Evolutionary conservation across 2,888 invertebrate species (phyloP).

Genomic region (Ennomos erosarius): DNA sequence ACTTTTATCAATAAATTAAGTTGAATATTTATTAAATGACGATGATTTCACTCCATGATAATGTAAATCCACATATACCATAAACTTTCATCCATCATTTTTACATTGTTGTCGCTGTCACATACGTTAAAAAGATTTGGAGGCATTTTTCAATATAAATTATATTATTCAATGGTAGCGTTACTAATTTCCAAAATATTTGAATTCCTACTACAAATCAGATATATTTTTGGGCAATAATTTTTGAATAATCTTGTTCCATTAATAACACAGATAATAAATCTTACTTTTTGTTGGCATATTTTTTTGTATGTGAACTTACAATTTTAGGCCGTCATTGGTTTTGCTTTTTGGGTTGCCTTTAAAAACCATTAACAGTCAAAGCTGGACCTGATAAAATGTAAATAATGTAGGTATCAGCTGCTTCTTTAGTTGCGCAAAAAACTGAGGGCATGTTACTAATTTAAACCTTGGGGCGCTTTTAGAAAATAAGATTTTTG

Average conservation of each 20-base stretch:
- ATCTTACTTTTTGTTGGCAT: slow-evolving; percentile 46
- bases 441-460: too few species aligned
- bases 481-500: too few species aligned
- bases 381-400: slow-evolving; percentile 10
- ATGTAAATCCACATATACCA: neutral
- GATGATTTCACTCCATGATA: slow-evolving; percentile 19
- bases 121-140: slow-evolving; percentile 19
- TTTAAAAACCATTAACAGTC: slow-evolving; percentile 10
- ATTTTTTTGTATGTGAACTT: slow-evolving; percentile 41
- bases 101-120: slow-evolving; percentile 27
- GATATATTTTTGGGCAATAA: slow-evolving; percentile 26
- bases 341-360: slow-evolving; percentile 12
- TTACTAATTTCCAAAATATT: slow-evolving; percentile 30
- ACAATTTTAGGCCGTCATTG: slow-evolving; percentile 38
- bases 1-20: slow-evolving; percentile 14
- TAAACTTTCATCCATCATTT: slow-evolving; percentile 31
- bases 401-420: neutral
- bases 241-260: slow-evolving; percentile 38
- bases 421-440: too few species aligned
- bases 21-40: slow-evolving; percentile 18
- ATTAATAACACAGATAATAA: slow-evolving; percentile 52
- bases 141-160: too few species aligned
- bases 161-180: neutral
- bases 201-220: slow-evolving; percentile 2
- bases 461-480: too few species aligned